phyloP scores from a whole-genome alignment of 2,797 vertebrate genomes.

The Tamandua tetradactyla region DNA sequence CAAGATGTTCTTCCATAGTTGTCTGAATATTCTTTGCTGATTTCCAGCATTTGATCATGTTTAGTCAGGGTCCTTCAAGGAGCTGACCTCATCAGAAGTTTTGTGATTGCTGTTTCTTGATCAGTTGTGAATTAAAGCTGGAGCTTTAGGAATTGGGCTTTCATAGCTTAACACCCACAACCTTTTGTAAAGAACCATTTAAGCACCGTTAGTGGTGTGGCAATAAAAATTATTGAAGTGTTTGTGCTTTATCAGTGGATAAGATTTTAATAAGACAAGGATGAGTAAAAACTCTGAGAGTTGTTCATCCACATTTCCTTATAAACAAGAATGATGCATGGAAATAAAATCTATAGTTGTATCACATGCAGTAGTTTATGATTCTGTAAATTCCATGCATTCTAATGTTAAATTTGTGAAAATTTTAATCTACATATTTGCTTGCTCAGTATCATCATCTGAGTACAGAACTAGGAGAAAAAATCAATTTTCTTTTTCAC shows the following conservation, averaged over 20 bases:
- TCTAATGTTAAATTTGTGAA: background rate
- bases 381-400: background rate
- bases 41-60: background rate
- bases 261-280: background rate
- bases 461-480: background rate
- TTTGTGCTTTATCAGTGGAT: constrained; percentile 15
- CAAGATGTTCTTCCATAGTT: background rate
- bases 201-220: background rate
- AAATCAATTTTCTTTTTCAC: background rate
- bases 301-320: background rate
- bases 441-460: background rate
- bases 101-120: background rate
- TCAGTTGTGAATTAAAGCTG: background rate
- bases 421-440: background rate
- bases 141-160: background rate
- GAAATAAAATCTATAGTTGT: background rate
- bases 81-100: background rate
- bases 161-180: background rate
- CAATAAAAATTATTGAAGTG: background rate
- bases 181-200: background rate
- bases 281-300: background rate
- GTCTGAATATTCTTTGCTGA: background rate
- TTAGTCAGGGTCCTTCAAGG: background rate
- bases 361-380: background rate
- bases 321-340: background rate